These are phyloP conservation scores for Microtus montanus DNA, from an alignment of 2,113 vertebrate species.

Conservation along the genomic window DNA sequence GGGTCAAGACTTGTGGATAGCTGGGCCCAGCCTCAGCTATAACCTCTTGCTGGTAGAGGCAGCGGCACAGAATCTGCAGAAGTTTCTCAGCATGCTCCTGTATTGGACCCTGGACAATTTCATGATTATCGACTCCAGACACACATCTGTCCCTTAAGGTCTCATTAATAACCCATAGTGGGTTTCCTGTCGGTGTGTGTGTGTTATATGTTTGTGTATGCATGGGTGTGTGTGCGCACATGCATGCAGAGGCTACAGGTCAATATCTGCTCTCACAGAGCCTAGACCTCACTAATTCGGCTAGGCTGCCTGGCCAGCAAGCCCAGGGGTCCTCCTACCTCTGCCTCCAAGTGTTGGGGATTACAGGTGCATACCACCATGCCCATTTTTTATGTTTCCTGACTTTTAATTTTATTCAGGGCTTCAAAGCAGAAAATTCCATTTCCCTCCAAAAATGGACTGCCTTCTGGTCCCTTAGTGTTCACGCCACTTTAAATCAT, in stretches of 20 bases:
- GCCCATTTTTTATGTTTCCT: neutral
- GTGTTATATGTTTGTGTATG: neutral
- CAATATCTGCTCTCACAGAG: neutral
- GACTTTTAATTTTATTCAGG: neutral
- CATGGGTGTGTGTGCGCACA: neutral
- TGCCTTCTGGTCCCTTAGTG: neutral
- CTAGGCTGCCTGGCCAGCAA: neutral
- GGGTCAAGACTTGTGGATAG: neutral
- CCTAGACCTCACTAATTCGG: neutral
- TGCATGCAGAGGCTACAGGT: too few relatives aligned
- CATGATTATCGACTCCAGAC: neutral
- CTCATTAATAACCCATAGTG: fast-evolving
- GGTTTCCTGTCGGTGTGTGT: neutral
- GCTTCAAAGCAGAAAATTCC: neutral
- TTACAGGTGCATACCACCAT: neutral
- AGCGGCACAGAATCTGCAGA: neutral
- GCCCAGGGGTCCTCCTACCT: neutral
- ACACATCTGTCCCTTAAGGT: neutral
- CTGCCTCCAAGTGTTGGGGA: neutral
- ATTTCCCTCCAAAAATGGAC: neutral
- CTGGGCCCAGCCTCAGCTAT: neutral
- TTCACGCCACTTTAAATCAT: neutral
- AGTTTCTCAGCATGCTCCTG: fast-evolving
- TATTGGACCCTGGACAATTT: fast-evolving
- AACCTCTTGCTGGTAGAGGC: neutral